These are phyloP conservation scores for Linnaemya vulpina DNA, from an alignment of 2,888 invertebrate species.

Conservation along the genomic window DNA sequence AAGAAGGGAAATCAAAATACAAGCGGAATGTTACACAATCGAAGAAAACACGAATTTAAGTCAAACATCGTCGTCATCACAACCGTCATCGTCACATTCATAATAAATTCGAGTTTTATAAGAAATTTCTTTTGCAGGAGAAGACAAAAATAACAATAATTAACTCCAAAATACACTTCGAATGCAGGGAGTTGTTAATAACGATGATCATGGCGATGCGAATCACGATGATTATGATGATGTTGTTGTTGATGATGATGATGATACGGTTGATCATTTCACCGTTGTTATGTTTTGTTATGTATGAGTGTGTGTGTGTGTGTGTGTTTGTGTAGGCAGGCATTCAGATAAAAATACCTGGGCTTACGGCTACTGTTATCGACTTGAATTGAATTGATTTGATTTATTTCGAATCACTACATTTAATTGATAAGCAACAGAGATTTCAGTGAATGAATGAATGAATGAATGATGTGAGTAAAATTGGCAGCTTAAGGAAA, in stretches of 20 bases:
- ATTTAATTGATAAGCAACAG: slow-evolving; percentile 59
- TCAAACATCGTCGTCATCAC: slow-evolving; percentile 46
- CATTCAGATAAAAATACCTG: slow-evolving; percentile 26
- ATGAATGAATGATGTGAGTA: no score
- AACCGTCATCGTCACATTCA: slow-evolving; percentile 41
- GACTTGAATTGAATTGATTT: slow-evolving; percentile 21
- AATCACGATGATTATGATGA: slow-evolving; percentile 8
- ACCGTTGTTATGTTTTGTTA: slow-evolving; percentile 1
- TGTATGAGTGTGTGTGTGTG: no score
- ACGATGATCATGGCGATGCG: slow-evolving; percentile 18
- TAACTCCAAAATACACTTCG: slow-evolving; percentile 52
- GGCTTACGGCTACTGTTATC: slow-evolving; percentile 21
- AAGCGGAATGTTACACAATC: slow-evolving; percentile 43
- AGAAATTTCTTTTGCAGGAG: slow-evolving; percentile 12
- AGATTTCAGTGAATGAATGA: slow-evolving; percentile 38
- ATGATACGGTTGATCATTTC: slow-evolving; percentile 14
- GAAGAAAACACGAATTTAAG: slow-evolving; percentile 33
- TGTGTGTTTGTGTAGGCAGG: slow-evolving; percentile 51
- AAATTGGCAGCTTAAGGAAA: slow-evolving; percentile 34
- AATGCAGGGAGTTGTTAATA: slow-evolving; percentile 37
- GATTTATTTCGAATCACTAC: slow-evolving; percentile 63
- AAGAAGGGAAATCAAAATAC: background rate
- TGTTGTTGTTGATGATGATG: background rate
- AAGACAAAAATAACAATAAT: slow-evolving; percentile 64
- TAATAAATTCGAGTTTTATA: slow-evolving; percentile 32